phyloP scores from a whole-genome alignment of 1,140 invertebrate genomes.

The Hyposmocoma kahamanoa region DNA sequence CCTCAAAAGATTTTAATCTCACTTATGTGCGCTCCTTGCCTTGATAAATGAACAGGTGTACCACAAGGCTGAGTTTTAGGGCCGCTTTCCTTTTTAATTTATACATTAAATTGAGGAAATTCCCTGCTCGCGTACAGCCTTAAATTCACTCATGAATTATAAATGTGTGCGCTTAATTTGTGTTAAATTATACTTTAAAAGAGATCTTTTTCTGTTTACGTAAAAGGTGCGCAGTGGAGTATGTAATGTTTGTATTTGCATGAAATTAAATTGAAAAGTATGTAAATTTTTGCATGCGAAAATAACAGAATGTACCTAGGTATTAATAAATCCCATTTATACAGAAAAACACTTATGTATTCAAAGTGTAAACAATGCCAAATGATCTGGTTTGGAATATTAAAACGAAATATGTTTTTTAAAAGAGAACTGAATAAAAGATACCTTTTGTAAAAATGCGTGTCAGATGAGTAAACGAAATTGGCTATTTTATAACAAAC shows the following conservation, averaged over 20 bases:
- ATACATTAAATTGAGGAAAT: conserved; percentile 4
- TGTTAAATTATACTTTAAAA: conserved; percentile 5
- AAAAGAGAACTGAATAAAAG: too few species aligned
- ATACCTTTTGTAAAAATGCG: too few species aligned
- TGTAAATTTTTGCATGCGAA: too few species aligned
- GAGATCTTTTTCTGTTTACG: neutral
- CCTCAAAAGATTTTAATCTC: neutral
- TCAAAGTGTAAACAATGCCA: too few species aligned
- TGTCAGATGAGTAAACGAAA: too few species aligned
- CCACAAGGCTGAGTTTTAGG: neutral
- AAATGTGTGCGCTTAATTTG: conserved; percentile 4
- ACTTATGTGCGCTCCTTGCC: neutral
- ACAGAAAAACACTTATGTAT: too few species aligned
- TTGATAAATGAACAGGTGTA: conserved; percentile 2
- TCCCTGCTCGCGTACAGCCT: conserved; percentile 1
- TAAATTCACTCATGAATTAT: conserved; percentile 2
- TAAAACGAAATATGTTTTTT: too few species aligned
- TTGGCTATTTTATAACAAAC: too few species aligned
- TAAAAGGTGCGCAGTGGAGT: neutral
- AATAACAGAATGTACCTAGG: too few species aligned
- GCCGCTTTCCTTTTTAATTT: conserved; percentile 1
- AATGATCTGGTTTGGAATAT: too few species aligned
- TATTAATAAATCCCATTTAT: too few species aligned
- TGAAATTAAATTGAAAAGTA: too few species aligned
- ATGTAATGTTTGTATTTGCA: neutral